Percentiles rank a stretch among this genome's conserved stretches.
Evolutionary conservation across 1,140 invertebrate species (phyloP).

Genomic region (Arctopsyche grandis): DNA sequence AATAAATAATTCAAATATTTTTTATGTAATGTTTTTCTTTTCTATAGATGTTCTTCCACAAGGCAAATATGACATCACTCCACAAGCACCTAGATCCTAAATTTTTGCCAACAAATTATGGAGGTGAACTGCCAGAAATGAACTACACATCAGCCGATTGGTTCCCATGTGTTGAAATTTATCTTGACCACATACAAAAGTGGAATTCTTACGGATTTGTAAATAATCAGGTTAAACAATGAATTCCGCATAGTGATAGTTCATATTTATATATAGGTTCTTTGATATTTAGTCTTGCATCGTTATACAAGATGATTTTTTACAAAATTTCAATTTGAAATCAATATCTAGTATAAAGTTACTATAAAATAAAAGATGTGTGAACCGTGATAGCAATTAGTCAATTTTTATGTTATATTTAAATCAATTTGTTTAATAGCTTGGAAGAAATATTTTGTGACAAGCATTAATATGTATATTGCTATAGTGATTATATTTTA

Average conservation of each 20-base stretch:
- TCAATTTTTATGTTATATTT: too few species aligned
- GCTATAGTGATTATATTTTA: too few species aligned
- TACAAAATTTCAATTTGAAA: too few species aligned
- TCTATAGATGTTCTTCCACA: slow-evolving; percentile 79
- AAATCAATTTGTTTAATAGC: too few species aligned
- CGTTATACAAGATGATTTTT: too few species aligned
- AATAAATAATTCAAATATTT: background rate
- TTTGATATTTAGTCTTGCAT: too few species aligned
- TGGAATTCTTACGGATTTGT: slow-evolving; percentile 74
- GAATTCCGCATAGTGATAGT: background rate
- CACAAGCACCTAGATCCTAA: slow-evolving; percentile 75
- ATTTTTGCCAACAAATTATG: slow-evolving; percentile 79
- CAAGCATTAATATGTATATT: too few species aligned
- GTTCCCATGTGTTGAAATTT: slow-evolving; percentile 73
- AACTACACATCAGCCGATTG: slow-evolving; percentile 79
- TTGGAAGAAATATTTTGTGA: too few species aligned
- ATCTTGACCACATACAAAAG: slow-evolving; percentile 71
- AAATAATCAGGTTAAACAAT: slow-evolving; percentile 58
- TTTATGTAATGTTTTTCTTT: slow-evolving; percentile 3
- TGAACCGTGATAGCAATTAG: too few species aligned
- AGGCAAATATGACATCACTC: slow-evolving; percentile 76
- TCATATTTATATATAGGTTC: too few species aligned
- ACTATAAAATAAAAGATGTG: too few species aligned
- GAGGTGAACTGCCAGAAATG: slow-evolving; percentile 77
- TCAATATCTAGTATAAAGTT: too few species aligned